Evolutionary conservation across 2,113 vertebrate genomes (phyloP).

Genomic region (Colinus virginianus): DNA sequence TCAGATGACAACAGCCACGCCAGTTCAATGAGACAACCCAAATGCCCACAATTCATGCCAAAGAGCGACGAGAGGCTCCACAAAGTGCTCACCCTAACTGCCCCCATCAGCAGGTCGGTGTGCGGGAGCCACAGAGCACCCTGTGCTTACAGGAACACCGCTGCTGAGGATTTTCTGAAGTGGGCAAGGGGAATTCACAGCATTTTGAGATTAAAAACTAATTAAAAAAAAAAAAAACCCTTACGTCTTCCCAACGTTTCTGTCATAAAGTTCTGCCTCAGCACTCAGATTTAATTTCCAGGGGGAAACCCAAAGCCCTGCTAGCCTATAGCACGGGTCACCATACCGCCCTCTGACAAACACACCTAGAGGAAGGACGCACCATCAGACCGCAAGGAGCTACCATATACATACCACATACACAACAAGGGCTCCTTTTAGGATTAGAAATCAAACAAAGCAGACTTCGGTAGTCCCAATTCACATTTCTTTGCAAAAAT

Average conservation of each 20-base stretch:
- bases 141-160: slow-evolving; percentile 42
- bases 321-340: neutral
- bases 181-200: slow-evolving; percentile 43
- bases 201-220: slow-evolving; percentile 21
- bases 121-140: neutral
- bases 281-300: slow-evolving; percentile 18
- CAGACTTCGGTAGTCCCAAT: neutral
- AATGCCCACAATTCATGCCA: neutral
- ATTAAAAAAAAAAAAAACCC: slow-evolving; percentile 15
- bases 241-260: neutral
- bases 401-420: neutral
- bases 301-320: slow-evolving; percentile 34
- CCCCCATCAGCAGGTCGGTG: neutral
- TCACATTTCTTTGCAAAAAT: neutral
- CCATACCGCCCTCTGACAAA: slow-evolving; percentile 23
- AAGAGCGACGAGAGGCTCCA: neutral
- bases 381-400: neutral
- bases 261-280: neutral
- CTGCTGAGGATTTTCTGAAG: neutral
- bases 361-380: neutral
- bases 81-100: neutral
- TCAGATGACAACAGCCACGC: neutral
- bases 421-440: neutral
- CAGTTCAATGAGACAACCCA: neutral
- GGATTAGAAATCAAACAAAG: slow-evolving; percentile 21